These are phyloP conservation scores for Aradus depressus DNA, from an alignment of 2,888 invertebrate species.

Conservation along the genomic window DNA sequence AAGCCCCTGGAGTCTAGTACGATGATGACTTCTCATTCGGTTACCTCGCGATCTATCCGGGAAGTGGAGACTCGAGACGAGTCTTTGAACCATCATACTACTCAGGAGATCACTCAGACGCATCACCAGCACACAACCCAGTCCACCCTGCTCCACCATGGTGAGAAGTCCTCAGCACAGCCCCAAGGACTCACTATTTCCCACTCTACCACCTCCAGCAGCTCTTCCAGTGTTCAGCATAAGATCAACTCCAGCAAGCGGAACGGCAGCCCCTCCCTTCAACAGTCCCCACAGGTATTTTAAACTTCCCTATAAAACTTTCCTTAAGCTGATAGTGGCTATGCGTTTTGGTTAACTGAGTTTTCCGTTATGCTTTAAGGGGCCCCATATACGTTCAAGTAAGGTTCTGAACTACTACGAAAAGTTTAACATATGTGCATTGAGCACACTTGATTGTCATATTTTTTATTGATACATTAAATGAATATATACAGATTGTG, in stretches of 20 bases:
- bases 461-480: too few species aligned
- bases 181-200: conserved; percentile 51
- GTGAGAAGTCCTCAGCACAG: conserved; percentile 38
- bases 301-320: neutral
- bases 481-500: too few species aligned
- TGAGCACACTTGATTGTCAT: too few species aligned
- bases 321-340: too few species aligned
- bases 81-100: conserved; percentile 47
- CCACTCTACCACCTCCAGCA: conserved; percentile 55
- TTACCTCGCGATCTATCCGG: conserved; percentile 53
- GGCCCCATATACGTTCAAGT: too few species aligned
- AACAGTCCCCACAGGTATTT: conserved; percentile 26
- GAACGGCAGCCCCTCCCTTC: conserved; percentile 30
- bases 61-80: conserved; percentile 40
- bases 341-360: too few species aligned
- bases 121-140: conserved; percentile 56
- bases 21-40: conserved; percentile 54
- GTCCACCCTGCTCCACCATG: conserved; percentile 52
- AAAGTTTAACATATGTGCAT: too few species aligned
- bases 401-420: too few species aligned
- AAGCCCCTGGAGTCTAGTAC: conserved; percentile 47
- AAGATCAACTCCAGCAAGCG: conserved; percentile 42
- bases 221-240: conserved; percentile 53
- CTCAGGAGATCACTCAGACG: conserved; percentile 53
- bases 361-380: too few species aligned